Evolutionary conservation across 2,888 invertebrate species (phyloP).

Genomic region (Philonicus albiceps): DNA sequence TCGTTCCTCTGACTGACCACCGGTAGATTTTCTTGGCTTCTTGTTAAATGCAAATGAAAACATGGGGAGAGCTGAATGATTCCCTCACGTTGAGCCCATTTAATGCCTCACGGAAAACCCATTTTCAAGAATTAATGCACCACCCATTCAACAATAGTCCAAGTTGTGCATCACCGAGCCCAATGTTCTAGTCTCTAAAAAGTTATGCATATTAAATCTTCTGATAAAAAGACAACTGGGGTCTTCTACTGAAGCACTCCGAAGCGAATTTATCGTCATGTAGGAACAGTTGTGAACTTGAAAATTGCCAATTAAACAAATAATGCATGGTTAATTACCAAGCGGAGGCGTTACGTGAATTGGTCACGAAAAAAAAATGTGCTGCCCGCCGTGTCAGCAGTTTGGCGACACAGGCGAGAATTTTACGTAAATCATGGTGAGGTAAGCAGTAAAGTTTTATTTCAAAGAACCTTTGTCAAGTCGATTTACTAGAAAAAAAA

Average conservation of each 20-base stretch:
- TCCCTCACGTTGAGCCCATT: not conserved
- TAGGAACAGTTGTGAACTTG: not conserved
- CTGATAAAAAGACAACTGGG: not conserved
- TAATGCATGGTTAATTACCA: not conserved
- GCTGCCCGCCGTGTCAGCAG: not conserved
- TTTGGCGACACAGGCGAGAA: not conserved
- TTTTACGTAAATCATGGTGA: not conserved
- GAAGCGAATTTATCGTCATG: not conserved
- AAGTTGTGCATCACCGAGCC: not conserved
- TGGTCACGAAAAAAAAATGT: not conserved
- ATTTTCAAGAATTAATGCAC: slow-evolving; percentile 1
- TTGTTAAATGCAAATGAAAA: not conserved
- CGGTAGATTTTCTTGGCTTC: not conserved
- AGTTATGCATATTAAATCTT: not conserved
- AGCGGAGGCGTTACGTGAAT: not conserved
- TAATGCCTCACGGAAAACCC: not conserved
- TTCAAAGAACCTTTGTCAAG: not conserved
- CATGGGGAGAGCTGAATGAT: not conserved
- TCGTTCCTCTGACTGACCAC: slow-evolving; percentile 25
- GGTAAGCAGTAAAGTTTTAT: not conserved
- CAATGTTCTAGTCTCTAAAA: not conserved
- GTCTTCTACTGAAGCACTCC: not conserved
- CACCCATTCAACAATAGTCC: not conserved
- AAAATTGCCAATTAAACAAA: not conserved
- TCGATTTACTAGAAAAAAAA: too few relatives aligned